These are phyloP conservation scores for Rhadinocentrus ornatus DNA, from an alignment of 2,797 vertebrate species.

Conservation along the genomic window DNA sequence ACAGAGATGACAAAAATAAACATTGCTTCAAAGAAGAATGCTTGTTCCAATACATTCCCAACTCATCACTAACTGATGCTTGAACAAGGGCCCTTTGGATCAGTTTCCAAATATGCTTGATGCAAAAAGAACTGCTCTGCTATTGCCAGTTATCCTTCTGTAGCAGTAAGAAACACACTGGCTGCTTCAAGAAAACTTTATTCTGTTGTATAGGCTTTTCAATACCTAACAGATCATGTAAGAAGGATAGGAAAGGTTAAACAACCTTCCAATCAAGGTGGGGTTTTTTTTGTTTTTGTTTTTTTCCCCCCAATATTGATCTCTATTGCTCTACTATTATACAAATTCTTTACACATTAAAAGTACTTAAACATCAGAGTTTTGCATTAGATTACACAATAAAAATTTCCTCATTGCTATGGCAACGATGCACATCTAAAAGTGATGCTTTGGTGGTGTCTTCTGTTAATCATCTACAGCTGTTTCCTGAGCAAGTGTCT, in stretches of 20 bases:
- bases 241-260: neutral
- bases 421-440: neutral
- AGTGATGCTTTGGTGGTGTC: neutral
- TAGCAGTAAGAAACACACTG: neutral
- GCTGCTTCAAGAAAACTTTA: neutral
- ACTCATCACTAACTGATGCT: neutral
- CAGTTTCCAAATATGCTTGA: neutral
- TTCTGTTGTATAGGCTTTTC: neutral
- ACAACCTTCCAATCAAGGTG: neutral
- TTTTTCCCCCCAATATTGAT: neutral
- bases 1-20: neutral
- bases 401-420: neutral
- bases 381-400: neutral
- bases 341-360: neutral
- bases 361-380: neutral
- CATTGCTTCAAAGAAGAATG: neutral
- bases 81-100: neutral
- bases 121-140: neutral
- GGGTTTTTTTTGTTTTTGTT: neutral
- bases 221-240: neutral
- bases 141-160: neutral
- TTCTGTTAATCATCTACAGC: neutral
- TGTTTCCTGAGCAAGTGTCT: neutral
- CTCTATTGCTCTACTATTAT: neutral
- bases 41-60: neutral